Base-by-base conservation (phyloP, 2,888 invertebrate species). In the Drosophila birchii region DNA sequence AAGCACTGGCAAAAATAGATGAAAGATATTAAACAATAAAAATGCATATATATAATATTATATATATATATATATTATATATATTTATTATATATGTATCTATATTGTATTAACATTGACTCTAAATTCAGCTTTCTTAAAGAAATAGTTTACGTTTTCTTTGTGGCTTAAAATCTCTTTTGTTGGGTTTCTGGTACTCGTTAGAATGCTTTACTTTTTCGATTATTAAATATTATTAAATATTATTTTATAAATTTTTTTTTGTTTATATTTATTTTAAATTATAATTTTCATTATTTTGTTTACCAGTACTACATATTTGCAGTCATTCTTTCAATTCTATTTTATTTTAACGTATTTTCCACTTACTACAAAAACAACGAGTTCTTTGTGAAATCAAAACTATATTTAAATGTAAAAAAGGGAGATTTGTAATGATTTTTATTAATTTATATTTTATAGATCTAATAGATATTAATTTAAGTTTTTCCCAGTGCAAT, bases 401-500 rank as follows among this genome's bases (percentile, higher is more conserved):
- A 16, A 9, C 1, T 23, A 23, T 23, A 23, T 23, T 23, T 3
- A 6, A 47, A 7, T 11, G 4, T n/a, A 7, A 0, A 23, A 41
- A 18, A 16, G 8, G 8, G 1, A 4, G 5, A n/a, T 38, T 16
- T 3, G 3, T 38, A 3, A 16, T 41, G 5, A 11, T 12, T 41
- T 18, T 12, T 18, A 5, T 12, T 5, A 11, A 18, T 23, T 23
- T 6, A 1, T 14, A 32, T 32, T 49, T 32, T 7, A 11, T 6
- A 11, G 0, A 54, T n/a, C 0, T 9, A 1, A 7, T 11, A 26
- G 4, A 41, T 8, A 1, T 32, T 1, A 6, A 1, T 18, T 26
- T 26, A 5, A 26, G 2, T 16, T 54, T 43, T 32, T 54, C 0
- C 7, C n/a, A 29, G 64, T 64, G 51, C 38, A 64, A 16, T 44